Conservation (phyloP, 2,888 invertebrate genomes). For the Eustalomyia histrio region DNA sequence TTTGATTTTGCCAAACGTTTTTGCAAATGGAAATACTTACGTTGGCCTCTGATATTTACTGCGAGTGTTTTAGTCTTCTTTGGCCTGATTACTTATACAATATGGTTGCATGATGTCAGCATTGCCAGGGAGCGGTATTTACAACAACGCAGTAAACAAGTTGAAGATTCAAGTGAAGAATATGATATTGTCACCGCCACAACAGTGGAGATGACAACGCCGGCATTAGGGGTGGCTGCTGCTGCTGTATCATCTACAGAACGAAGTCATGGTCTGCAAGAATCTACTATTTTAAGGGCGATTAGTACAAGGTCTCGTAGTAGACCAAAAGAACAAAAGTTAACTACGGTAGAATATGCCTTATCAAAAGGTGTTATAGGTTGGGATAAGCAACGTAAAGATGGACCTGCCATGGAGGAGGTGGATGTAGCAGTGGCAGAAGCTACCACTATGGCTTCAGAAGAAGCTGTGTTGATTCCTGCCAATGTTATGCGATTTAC, state of each 20-base stretch:
- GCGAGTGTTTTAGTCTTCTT: conserved; percentile 74
- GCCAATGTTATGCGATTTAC: conserved; percentile 80
- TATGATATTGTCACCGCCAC: conserved; percentile 40
- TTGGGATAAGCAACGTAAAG: conserved; percentile 63
- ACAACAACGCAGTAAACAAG: conserved; percentile 67
- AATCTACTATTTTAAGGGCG: conserved; percentile 72
- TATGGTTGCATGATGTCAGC: conserved; percentile 76
- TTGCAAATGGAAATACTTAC: conserved; percentile 74
- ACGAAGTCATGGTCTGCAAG: conserved; percentile 62
- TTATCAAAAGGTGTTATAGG: conserved; percentile 56
- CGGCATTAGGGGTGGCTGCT: conserved; percentile 7
- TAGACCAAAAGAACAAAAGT: conserved; percentile 62
- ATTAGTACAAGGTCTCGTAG: conserved; percentile 55
- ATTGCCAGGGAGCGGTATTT: conserved; percentile 73
- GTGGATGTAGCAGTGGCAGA: neutral
- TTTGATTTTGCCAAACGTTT: conserved; percentile 69
- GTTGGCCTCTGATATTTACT: conserved; percentile 75
- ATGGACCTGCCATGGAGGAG: conserved; percentile 17
- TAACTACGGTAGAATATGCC: conserved; percentile 61
- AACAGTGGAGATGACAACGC: conserved; percentile 51
- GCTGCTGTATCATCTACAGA: conserved; percentile 8
- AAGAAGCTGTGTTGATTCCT: conserved; percentile 68
- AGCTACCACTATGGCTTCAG: conserved; percentile 61
- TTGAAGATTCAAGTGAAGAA: conserved; percentile 45
- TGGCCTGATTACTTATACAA: conserved; percentile 75